Conservation (phyloP, 2,113 vertebrate genomes). For the Lethenteron reissneri region DNA sequence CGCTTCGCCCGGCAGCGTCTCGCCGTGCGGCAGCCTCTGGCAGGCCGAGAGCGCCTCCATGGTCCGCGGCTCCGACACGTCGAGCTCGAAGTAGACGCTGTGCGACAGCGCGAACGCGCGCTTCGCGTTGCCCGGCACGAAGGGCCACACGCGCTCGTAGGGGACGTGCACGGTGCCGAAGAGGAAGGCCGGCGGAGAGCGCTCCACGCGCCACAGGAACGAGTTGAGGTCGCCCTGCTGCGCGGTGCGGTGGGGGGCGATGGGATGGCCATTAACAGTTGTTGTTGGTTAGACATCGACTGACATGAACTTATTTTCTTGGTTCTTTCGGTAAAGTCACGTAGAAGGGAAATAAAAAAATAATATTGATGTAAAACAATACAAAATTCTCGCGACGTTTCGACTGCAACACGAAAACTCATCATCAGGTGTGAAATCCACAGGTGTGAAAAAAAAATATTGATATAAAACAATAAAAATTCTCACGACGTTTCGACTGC, state of each 20-base stretch:
- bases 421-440: no score
- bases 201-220: constrained; percentile 69
- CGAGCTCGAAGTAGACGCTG: constrained; percentile 76
- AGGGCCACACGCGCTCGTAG: constrained; percentile 89
- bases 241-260: background rate
- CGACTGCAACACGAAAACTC: no score
- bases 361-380: no score
- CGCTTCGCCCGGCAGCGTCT: constrained; percentile 65
- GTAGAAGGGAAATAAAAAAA: no score
- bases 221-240: constrained; percentile 86
- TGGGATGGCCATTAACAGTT: no score
- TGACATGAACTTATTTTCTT: no score
- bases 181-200: constrained; percentile 54
- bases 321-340: no score
- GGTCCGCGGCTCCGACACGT: constrained; percentile 75
- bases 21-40: constrained; percentile 73
- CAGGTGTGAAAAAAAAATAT: no score
- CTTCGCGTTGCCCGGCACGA: constrained; percentile 68
- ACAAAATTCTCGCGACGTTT: no score
- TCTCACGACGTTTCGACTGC: no score
- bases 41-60: constrained; percentile 81
- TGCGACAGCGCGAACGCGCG: constrained; percentile 56
- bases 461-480: no score
- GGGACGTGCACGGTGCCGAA: constrained; percentile 95
- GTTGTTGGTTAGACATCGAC: no score